A percentile compares a stretch with the other conserved stretches of the same genome.
Evolutionary conservation across 2,113 vertebrate genomes (phyloP).

Genomic region (Stomatorhinus ivindoensis): DNA sequence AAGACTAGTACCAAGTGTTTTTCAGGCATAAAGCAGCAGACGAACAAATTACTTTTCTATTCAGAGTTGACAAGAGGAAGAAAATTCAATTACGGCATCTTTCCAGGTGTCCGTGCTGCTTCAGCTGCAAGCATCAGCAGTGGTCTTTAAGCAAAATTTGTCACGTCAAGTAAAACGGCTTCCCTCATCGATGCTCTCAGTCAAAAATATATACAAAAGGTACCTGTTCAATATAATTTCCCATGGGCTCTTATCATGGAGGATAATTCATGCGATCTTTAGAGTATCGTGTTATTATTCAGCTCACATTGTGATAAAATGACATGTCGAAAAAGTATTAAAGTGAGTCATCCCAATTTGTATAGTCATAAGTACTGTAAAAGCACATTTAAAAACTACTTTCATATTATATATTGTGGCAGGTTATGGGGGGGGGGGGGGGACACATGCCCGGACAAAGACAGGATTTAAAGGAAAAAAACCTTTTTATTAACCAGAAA

Average conservation of each 20-base stretch:
- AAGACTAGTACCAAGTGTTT: constrained; percentile 3
- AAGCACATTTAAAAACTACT: not conserved
- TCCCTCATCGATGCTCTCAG: not conserved
- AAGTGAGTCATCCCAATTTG: not conserved
- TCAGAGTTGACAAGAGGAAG: constrained; percentile 22
- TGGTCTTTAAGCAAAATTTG: constrained; percentile 18
- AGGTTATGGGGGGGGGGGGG: not conserved
- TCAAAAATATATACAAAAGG: not conserved
- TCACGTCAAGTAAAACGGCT: not conserved
- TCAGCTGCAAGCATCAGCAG: constrained; percentile 11
- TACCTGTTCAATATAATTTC: constrained; percentile 4
- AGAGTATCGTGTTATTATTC: not conserved
- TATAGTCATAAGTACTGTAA: not conserved
- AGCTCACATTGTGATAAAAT: not conserved
- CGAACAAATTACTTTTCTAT: constrained; percentile 23
- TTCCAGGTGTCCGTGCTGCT: constrained; percentile 8
- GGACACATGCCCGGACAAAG: not conserved
- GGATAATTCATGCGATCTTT: not conserved
- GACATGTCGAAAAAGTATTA: not conserved
- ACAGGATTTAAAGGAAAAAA: not conserved
- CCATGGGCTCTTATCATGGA: not conserved
- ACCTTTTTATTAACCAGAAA: not conserved
- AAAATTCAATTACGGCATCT: constrained; percentile 25
- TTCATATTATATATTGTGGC: not conserved
- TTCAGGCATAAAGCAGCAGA: constrained; percentile 12